These are phyloP conservation scores for Heliconius cydno DNA, from an alignment of 2,888 invertebrate species.

Conservation along the genomic window DNA sequence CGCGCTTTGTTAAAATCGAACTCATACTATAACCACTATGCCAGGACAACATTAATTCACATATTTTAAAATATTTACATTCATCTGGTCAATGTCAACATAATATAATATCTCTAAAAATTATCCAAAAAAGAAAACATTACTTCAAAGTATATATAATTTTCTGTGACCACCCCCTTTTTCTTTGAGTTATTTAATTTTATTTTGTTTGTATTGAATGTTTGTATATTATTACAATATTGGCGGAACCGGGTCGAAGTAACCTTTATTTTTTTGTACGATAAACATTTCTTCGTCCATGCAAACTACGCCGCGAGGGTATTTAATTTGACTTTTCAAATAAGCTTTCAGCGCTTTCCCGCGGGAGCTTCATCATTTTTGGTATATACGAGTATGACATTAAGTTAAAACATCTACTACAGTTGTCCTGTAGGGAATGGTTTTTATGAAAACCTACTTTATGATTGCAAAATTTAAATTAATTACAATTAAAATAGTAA, in stretches of 20 bases:
- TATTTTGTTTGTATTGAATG: background rate
- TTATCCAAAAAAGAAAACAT: too few relatives aligned
- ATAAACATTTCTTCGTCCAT: background rate
- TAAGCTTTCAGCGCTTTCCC: slow-evolving; percentile 4
- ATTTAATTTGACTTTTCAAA: slow-evolving; percentile 15
- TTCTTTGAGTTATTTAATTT: background rate
- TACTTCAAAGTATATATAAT: too few relatives aligned
- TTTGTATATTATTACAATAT: background rate
- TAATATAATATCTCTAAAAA: too few relatives aligned
- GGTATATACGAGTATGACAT: slow-evolving; percentile 1
- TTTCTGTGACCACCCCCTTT: too few relatives aligned
- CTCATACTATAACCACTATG: too few relatives aligned
- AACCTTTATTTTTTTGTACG: background rate
- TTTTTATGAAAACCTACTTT: background rate
- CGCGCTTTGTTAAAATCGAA: too few relatives aligned
- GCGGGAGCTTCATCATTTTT: background rate
- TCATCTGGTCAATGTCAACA: too few relatives aligned
- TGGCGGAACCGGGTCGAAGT: background rate
- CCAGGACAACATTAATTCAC: too few relatives aligned
- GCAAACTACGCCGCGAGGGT: slow-evolving; percentile 7
- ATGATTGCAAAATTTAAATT: background rate
- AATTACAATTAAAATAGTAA: background rate
- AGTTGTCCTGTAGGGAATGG: background rate
- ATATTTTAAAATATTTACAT: too few relatives aligned
- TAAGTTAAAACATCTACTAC: slow-evolving; percentile 1